Percentiles rank a stretch among this genome's conserved stretches.
Conservation (phyloP, 1,140 invertebrate genomes). For the Ridgeia piscesae region DNA sequence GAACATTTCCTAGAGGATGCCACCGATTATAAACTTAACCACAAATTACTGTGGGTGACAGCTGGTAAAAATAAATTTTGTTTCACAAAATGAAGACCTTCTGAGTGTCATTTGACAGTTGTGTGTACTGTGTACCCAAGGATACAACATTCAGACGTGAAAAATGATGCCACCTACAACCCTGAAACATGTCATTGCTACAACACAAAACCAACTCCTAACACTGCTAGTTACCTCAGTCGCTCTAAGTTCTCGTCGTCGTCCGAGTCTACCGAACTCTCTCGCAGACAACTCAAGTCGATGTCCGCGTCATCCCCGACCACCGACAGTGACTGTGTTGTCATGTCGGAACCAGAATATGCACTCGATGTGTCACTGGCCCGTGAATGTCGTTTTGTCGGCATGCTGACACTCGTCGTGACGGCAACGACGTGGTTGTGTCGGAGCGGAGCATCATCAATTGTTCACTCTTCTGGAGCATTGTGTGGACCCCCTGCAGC, state of each 20-base stretch:
- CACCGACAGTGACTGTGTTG: constrained; percentile 67
- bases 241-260: constrained; percentile 75
- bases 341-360: constrained; percentile 78
- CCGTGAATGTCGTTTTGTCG: constrained; percentile 79
- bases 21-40: too few species aligned
- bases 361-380: constrained; percentile 93
- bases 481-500: constrained; percentile 36
- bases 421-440: constrained; percentile 61
- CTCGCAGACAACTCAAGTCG: constrained; percentile 87
- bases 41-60: neutral
- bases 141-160: too few species aligned
- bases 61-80: neutral
- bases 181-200: too few species aligned
- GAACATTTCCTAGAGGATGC: too few species aligned
- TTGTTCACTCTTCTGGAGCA: constrained; percentile 55
- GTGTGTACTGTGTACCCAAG: too few species aligned
- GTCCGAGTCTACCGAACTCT: constrained; percentile 93
- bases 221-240: constrained; percentile 47
- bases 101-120: neutral
- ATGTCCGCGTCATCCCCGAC: constrained; percentile 67
- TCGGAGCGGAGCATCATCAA: neutral
- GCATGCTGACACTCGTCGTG: neutral
- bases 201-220: too few species aligned
- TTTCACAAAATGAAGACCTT: neutral
- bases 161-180: too few species aligned